These are phyloP conservation scores for Mellivora capensis DNA, from an alignment of 2,113 vertebrate genomes.

Conservation along the genomic window DNA sequence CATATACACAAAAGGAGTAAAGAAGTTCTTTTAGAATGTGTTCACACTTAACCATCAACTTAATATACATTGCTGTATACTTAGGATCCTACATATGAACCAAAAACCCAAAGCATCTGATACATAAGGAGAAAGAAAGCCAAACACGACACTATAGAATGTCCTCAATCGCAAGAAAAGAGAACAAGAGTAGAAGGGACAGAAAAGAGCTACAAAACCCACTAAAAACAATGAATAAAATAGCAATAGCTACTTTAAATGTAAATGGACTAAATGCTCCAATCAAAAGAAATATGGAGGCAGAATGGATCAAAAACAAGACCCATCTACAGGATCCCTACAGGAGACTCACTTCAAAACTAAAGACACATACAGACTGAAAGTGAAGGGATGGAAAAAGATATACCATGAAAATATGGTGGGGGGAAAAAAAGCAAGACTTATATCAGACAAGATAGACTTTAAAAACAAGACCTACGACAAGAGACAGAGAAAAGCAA, in stretches of 20 bases:
- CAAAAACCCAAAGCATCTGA: background rate
- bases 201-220: background rate
- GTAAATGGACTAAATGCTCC: background rate
- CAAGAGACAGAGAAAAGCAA: background rate
- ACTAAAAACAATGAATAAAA: background rate
- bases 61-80: background rate
- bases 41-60: background rate
- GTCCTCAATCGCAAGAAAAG: background rate
- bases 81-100: background rate
- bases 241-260: background rate
- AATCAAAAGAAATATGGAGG: background rate
- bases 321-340: background rate
- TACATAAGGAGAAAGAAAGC: background rate
- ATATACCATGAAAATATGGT: background rate
- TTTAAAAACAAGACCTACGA: background rate
- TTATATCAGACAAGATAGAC: background rate
- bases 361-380: background rate
- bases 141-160: background rate
- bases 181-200: background rate
- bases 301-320: background rate
- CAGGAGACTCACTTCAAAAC: background rate
- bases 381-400: background rate
- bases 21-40: background rate
- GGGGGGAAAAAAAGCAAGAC: background rate
- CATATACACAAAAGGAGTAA: background rate